Evolutionary conservation across 2,113 vertebrate genomes (phyloP).

Genomic region (Cyanoderma ruficeps): DNA sequence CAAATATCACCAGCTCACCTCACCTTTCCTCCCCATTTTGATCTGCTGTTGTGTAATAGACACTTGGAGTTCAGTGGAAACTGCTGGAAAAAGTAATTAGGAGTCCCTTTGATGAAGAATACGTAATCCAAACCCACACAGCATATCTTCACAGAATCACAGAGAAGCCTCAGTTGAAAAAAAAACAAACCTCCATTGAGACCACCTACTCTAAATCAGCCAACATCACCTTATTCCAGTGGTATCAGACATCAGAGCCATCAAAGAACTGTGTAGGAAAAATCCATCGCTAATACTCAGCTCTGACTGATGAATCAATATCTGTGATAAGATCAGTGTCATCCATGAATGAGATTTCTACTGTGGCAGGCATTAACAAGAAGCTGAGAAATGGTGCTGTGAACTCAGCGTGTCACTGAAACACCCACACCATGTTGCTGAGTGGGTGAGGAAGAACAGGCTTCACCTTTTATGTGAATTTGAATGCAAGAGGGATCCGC

Average conservation of each 20-base stretch:
- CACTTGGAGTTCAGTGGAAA: neutral
- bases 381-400: neutral
- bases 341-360: slow-evolving; percentile 29
- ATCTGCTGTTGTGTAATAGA: neutral
- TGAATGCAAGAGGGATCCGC: neutral
- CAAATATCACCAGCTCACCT: neutral
- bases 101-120: neutral
- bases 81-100: neutral
- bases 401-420: neutral
- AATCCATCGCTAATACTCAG: neutral
- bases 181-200: neutral
- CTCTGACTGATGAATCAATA: slow-evolving; percentile 34
- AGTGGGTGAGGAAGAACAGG: neutral
- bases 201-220: neutral
- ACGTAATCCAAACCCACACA: neutral
- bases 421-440: neutral
- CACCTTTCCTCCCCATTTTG: neutral
- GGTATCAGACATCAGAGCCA: neutral
- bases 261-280: neutral
- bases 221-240: neutral
- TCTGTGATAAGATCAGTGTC: slow-evolving; percentile 6
- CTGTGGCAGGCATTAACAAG: neutral
- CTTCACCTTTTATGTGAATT: neutral
- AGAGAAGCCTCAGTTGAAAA: neutral
- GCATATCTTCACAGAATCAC: neutral